A percentile compares a stretch with the other conserved stretches of the same genome.
Evolutionary conservation across 1,140 invertebrate genomes (phyloP).

Genomic region (Pseudomyrmex pallidus): DNA sequence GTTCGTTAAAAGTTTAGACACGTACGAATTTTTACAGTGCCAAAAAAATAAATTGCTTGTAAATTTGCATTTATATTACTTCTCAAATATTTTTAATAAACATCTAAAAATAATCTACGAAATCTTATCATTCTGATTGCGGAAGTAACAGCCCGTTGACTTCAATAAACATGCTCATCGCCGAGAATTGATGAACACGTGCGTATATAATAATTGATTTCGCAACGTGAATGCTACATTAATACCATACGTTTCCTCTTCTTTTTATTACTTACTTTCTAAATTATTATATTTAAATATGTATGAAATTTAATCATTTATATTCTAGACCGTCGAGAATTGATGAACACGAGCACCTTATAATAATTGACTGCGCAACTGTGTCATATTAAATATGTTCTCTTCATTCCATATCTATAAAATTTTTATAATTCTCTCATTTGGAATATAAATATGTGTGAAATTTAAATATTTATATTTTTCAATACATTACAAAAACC

Average conservation of each 20-base stretch:
- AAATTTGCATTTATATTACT: slow-evolving; percentile 4
- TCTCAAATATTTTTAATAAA: slow-evolving; percentile 9
- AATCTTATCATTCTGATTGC: slow-evolving; percentile 20
- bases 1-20: not conserved
- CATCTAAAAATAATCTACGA: slow-evolving; percentile 64
- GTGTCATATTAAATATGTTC: no score
- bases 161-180: slow-evolving; percentile 52
- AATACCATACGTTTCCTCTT: not conserved
- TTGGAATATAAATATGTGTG: no score
- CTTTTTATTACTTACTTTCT: not conserved
- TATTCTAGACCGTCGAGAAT: no score
- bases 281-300: no score
- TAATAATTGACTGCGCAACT: no score
- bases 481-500: no score
- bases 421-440: no score
- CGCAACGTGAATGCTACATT: not conserved
- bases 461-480: no score
- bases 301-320: no score
- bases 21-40: not conserved
- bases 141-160: slow-evolving; percentile 16
- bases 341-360: no score
- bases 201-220: slow-evolving; percentile 52
- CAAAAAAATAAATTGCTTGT: not conserved
- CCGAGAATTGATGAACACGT: slow-evolving; percentile 62
- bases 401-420: no score